phyloP scores from a whole-genome alignment of 2,888 invertebrate genomes.

The Drymonia ruficornis region DNA sequence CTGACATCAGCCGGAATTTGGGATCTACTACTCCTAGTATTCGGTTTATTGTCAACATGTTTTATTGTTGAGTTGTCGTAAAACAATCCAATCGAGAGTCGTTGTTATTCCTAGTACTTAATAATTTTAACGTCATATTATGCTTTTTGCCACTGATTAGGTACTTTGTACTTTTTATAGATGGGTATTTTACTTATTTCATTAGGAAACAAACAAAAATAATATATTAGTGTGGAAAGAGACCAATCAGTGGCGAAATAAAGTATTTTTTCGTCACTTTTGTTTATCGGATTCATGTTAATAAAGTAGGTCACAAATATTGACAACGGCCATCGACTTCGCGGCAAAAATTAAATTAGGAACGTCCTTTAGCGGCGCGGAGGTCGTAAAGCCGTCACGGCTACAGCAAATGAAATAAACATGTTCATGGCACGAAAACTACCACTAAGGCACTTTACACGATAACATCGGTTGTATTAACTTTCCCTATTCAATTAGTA shows the following conservation, averaged over 20 bases:
- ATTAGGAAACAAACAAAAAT: no score
- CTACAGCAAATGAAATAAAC: conserved; percentile 26
- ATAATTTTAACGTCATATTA: no score
- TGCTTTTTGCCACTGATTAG: no score
- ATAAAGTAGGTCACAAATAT: no score
- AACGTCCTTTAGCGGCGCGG: conserved; percentile 7
- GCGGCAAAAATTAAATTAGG: background rate
- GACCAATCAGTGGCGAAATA: no score
- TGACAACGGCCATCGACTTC: background rate
- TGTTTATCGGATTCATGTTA: no score
- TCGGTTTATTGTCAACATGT: background rate
- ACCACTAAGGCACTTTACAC: conserved; percentile 20
- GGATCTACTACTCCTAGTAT: background rate
- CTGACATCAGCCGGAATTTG: background rate
- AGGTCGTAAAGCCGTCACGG: conserved; percentile 19
- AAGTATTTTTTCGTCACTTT: no score
- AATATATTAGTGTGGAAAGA: no score
- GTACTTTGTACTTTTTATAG: no score
- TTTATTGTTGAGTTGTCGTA: background rate
- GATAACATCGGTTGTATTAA: background rate
- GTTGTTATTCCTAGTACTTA: no score
- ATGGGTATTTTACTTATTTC: no score
- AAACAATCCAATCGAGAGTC: background rate
- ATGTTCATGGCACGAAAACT: conserved; percentile 29
- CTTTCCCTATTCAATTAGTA: background rate